Evolutionary conservation across 2,888 invertebrate species (phyloP).

Genomic region (Galeruca laticollis): DNA sequence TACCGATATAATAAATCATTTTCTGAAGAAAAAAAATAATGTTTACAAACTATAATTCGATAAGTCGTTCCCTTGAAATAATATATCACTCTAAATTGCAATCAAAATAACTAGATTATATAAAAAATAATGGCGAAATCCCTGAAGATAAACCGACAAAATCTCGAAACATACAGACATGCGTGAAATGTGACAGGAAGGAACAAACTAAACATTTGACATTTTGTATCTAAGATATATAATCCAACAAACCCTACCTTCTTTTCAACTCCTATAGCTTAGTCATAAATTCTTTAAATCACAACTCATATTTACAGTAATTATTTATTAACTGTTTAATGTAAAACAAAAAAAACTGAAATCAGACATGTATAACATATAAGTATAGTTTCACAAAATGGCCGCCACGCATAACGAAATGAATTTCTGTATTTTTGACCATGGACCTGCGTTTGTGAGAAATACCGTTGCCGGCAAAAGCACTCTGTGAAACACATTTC

Average conservation of each 20-base stretch:
- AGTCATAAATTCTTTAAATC: neutral
- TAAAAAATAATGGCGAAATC: neutral
- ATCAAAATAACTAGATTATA: neutral
- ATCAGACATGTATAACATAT: constrained; percentile 2
- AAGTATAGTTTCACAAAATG: constrained; percentile 22
- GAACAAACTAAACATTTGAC: neutral
- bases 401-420: constrained; percentile 9
- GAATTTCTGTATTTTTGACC: constrained; percentile 12
- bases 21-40: too few relatives aligned
- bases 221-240: constrained; percentile 3
- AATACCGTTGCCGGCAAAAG: neutral
- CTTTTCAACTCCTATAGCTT: neutral
- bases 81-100: neutral
- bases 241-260: neutral
- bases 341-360: neutral
- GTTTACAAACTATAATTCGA: too few relatives aligned
- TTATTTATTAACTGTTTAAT: neutral
- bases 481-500: neutral
- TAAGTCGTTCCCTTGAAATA: too few relatives aligned
- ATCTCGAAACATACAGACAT: constrained; percentile 7
- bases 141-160: constrained; percentile 7
- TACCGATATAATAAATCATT: too few relatives aligned
- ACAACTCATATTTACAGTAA: neutral
- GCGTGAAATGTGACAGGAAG: constrained; percentile 12
- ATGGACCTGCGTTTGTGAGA: neutral